A percentile compares a stretch with the other conserved stretches of the same genome.
These are phyloP conservation scores for Melopsittacus undulatus DNA, from an alignment of 2,797 vertebrate species.

Conservation along the genomic window DNA sequence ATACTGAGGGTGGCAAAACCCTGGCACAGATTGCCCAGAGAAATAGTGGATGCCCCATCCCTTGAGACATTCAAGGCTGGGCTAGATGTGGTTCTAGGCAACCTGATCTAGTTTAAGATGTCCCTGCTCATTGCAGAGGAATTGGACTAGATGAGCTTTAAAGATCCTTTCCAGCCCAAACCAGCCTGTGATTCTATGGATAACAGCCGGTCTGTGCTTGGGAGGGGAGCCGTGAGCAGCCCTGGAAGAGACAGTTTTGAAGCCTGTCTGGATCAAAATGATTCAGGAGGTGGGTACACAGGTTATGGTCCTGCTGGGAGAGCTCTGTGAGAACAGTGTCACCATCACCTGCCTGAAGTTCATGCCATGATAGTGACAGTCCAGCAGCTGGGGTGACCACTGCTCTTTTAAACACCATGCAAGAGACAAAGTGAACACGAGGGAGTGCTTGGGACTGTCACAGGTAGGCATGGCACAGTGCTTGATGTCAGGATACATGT, in stretches of 20 bases:
- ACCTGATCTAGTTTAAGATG: not conserved
- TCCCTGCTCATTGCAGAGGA: not conserved
- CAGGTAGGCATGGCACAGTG: not conserved
- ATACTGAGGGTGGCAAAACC: not conserved
- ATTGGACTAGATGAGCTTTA: not conserved
- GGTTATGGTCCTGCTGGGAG: not conserved
- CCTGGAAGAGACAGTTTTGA: not conserved
- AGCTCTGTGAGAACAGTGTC: not conserved
- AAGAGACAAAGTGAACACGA: not conserved
- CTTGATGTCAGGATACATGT: not conserved
- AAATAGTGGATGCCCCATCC: not conserved
- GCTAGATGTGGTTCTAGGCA: not conserved
- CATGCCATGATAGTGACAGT: not conserved
- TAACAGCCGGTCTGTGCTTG: accelerated
- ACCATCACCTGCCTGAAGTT: not conserved
- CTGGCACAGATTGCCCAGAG: not conserved
- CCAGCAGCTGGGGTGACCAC: not conserved
- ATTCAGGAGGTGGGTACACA: not conserved
- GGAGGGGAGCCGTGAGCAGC: not conserved
- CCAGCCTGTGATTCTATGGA: not conserved
- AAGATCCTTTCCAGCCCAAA: not conserved
- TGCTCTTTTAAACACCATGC: not conserved
- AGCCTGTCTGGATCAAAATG: not conserved
- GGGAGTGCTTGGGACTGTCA: not conserved
- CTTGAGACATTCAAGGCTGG: not conserved